Base-by-base conservation (phyloP, 2,888 invertebrate species). In the Cataglyphis altisquamis region DNA sequence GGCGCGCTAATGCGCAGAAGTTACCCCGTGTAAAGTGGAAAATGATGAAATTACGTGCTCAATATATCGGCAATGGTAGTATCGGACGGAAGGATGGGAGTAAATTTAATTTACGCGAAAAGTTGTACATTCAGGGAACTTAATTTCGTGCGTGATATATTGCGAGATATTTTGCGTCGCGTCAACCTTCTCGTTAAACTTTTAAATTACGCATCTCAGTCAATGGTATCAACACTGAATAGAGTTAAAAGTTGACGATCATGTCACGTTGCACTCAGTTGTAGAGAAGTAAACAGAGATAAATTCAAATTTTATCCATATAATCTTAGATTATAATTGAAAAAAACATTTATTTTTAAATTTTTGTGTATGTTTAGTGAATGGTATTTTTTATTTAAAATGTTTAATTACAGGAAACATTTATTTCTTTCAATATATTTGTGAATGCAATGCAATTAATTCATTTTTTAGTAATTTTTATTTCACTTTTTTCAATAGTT, bases 31-130 rank as follows among this genome's bases (percentile, higher is more conserved):
- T 45, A 70, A 80, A 60, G 70, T 70, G 70, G 70, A 60, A 78
- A 70, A 45, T 80, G 78, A 80, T 70, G 60, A 45, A 70, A 70
- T 70, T 70, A 80, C 45, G 57, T 41, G 70, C 45, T 52, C 52
- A 15, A 80, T 36, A 72, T 72, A 60, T 80, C 25, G 45, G 77
- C 29, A 72, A 70, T 57, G n/a, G 41, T 21, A 67, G 41, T 15
- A 32, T 52, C 12, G 32, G 32, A 48, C 68, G 55, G 32, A 52
- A 52, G 41, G 21, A 70, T 80, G 18, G 45, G 21, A 60, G 9
- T 15, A 72, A 70, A 80, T 80, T 12, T 41, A 57, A 77, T 80
- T 70, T 62, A 62, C 45, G 4, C 60, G 36, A 3, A 70, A 45
- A 80, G 45, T 68, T 70, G n/a, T 60, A 36, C 18, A 41, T 78